These are phyloP conservation scores for Pygmarrhopalites habei DNA, from an alignment of 1,140 invertebrate species.

Conservation along the genomic window DNA sequence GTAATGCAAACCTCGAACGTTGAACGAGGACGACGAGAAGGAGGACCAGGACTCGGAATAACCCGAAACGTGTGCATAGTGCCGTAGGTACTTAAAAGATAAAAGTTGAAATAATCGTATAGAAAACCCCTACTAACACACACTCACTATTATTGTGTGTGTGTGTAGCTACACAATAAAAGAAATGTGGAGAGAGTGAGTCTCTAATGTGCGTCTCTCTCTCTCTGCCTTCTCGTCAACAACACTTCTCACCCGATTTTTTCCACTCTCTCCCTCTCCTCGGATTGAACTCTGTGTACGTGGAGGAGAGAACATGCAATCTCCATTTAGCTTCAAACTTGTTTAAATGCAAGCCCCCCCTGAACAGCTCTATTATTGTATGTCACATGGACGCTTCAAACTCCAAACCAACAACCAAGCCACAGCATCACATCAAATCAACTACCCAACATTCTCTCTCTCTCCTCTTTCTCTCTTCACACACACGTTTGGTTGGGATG, in stretches of 20 bases:
- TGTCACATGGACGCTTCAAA: no score
- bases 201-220: background rate
- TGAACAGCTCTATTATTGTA: conserved; percentile 18
- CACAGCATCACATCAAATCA: conserved; percentile 11
- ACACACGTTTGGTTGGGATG: no score
- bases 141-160: background rate
- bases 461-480: no score
- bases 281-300: background rate
- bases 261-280: conserved; percentile 11
- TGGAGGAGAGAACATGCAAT: conserved; percentile 15
- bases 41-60: no score
- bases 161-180: no score
- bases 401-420: no score
- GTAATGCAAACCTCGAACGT: no score
- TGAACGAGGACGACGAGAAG: no score
- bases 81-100: background rate
- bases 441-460: no score
- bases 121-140: background rate
- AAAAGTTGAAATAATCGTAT: conserved; percentile 1
- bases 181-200: no score
- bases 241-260: conserved; percentile 27
- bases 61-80: no score
- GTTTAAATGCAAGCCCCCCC: conserved; percentile 27
- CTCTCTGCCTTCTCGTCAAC: conserved; percentile 8
- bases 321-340: conserved; percentile 23